Conservation (phyloP, 2,797 vertebrate genomes). For the Margarornis squamiger region DNA sequence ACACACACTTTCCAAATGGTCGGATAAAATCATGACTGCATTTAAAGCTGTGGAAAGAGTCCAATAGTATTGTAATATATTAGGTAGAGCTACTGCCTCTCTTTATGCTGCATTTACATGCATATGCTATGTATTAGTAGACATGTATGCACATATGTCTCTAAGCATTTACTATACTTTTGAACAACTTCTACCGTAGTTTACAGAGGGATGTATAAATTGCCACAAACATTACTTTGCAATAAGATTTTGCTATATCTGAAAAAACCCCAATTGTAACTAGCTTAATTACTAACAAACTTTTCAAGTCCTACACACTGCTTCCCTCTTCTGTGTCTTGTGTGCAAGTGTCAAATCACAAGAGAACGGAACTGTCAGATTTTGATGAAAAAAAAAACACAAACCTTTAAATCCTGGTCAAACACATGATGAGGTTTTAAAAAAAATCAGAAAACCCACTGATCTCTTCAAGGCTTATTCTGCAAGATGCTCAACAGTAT, state of each 20-base stretch:
- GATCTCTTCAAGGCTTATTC: not conserved
- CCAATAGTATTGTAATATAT: slow-evolving; percentile 19
- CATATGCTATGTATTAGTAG: not conserved
- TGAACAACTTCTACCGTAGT: not conserved
- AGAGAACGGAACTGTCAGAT: slow-evolving; percentile 35
- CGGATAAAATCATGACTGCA: slow-evolving; percentile 38
- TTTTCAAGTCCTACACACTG: slow-evolving; percentile 13
- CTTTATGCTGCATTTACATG: not conserved
- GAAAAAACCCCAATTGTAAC: slow-evolving; percentile 6
- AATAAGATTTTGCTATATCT: not conserved
- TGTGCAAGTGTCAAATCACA: slow-evolving; percentile 25
- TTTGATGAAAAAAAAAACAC: slow-evolving; percentile 18
- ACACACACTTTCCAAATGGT: slow-evolving; percentile 54
- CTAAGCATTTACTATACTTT: not conserved
- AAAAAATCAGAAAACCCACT: not conserved
- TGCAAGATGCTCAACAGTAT: not conserved
- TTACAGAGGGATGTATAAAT: not conserved
- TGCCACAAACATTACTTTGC: not conserved
- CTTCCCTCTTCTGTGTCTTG: slow-evolving; percentile 57
- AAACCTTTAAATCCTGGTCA: not conserved
- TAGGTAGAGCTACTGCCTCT: slow-evolving; percentile 34
- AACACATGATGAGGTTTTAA: not conserved
- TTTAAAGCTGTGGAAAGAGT: slow-evolving; percentile 49
- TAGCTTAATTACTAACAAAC: slow-evolving; percentile 43
- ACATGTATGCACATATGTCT: not conserved